A percentile compares a stretch with the other conserved stretches of the same genome.
These are phyloP conservation scores for Cynocephalus volans DNA, from an alignment of 2,113 vertebrate genomes.

Conservation along the genomic window DNA sequence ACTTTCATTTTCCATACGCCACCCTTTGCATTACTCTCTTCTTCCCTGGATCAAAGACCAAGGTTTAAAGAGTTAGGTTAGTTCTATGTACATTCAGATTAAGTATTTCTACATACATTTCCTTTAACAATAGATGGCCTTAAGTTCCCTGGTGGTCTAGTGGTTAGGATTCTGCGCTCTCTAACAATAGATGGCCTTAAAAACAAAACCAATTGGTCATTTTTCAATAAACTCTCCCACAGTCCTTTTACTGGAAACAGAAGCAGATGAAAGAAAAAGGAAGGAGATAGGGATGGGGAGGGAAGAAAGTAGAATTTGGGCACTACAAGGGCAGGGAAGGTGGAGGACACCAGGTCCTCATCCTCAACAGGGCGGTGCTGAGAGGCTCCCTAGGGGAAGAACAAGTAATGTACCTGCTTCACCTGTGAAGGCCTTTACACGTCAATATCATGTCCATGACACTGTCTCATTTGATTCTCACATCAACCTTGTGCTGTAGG, in stretches of 20 bases:
- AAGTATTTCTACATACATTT: background rate
- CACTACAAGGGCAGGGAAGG: background rate
- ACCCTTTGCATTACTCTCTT: conserved; percentile 98
- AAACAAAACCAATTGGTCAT: background rate
- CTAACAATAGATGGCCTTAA: background rate
- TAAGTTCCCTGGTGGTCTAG: too few relatives aligned
- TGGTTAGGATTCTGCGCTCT: too few relatives aligned
- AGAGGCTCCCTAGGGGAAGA: background rate
- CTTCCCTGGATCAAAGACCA: conserved; percentile 92
- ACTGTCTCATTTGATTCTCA: background rate
- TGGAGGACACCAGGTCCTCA: fast-evolving
- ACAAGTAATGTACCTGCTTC: background rate
- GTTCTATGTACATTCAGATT: background rate
- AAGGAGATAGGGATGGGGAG: background rate
- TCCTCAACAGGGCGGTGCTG: background rate
- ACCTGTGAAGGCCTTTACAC: background rate
- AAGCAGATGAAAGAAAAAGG: background rate
- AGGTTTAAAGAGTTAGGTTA: background rate
- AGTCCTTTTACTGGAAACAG: background rate
- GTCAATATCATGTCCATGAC: background rate
- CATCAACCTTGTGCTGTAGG: background rate
- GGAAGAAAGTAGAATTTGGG: background rate
- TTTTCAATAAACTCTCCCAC: background rate
- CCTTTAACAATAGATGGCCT: background rate
- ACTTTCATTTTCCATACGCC: conserved; percentile 99